Evolutionary conservation across 2,888 invertebrate species (phyloP), one percentile per base, ranked within the genome.

Genomic region (Zhuqinia jingwanae): DNA sequence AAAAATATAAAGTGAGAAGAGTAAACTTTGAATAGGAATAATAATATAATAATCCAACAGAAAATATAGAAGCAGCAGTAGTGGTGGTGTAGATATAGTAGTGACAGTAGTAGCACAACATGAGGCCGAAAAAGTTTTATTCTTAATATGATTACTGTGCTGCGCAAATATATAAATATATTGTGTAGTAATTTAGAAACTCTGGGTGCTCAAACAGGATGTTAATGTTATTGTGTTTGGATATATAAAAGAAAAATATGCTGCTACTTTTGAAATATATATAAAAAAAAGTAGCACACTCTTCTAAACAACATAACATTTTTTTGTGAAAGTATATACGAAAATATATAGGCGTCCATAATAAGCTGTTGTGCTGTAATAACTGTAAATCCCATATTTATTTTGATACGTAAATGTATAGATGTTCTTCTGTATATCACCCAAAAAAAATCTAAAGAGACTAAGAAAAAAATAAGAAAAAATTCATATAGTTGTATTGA

Each of bases 1-100:
- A 68, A 68, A 79, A 79, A 58, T 70, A 78, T 45, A 50, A 80
- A 70, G 80, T 70, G 80, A 58, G 70, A 70, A 80, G n/a, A n/a
- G n/a, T 70, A 68, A 36, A 80, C n/a, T 80, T 80, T 80, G 68
- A 58, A 70, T 63, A 70, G 42, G 45, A 77, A 77, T n/a, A n/a
- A n/a, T n/a, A n/a, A n/a, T n/a, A n/a, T n/a, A n/a, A n/a, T 68
- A 68, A 80, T 65, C 30, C 65, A 53, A 15, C 50, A 68, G 25
- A 6, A 36, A 36, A 6, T 8, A 36, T 36, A 6, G 3, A 36
- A 47, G 56, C 56, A 70, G 50, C 27, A 20, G 27, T 30, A 17
- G 45, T 22, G 11, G 56, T 36, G 36, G 36, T 36, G 25, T 36
- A n/a, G n/a, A n/a, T 36, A 36, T 36, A 8, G 3, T 36, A 22